Evolutionary conservation across 1,140 invertebrate species (phyloP).

Genomic region (Geopemphigus sp.): DNA sequence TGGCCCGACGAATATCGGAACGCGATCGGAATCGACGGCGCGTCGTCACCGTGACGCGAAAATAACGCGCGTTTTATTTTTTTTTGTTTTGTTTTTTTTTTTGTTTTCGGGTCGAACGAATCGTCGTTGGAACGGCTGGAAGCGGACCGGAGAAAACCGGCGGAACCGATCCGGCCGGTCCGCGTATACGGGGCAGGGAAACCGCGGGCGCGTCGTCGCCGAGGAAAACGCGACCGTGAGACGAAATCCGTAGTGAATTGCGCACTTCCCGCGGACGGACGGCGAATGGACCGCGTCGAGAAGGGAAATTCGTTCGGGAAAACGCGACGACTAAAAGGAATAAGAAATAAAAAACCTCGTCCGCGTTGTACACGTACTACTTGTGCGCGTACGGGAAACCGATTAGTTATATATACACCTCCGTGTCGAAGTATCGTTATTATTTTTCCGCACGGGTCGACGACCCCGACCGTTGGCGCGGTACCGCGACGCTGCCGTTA

Average conservation of each 20-base stretch:
- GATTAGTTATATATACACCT: too few relatives aligned
- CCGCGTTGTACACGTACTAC: too few relatives aligned
- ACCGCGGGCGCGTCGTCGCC: too few relatives aligned
- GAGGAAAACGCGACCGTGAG: constrained; percentile 43
- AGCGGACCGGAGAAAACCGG: constrained; percentile 43
- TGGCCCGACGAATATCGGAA: too few relatives aligned
- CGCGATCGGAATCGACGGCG: constrained; percentile 31
- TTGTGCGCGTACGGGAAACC: too few relatives aligned
- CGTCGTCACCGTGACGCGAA: constrained; percentile 29
- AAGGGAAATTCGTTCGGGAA: constrained; percentile 5
- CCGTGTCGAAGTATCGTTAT: too few relatives aligned
- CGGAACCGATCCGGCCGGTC: constrained; percentile 38
- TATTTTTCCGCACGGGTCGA: too few relatives aligned
- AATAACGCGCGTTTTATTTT: too few relatives aligned
- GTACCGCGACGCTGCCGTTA: too few relatives aligned
- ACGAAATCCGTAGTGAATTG: constrained; percentile 20
- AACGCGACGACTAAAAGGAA: constrained; percentile 3
- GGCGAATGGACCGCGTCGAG: constrained; percentile 3
- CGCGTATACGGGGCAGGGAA: neutral
- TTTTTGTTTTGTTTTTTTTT: constrained; percentile 24
- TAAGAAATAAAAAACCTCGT: constrained; percentile 3
- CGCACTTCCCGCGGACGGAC: constrained; percentile 10
- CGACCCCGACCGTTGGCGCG: too few relatives aligned
- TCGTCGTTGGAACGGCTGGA: constrained; percentile 37
- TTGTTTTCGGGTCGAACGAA: constrained; percentile 35